Evolutionary conservation across 2,113 vertebrate species (phyloP).

Genomic region (Romanogobio albipinnatus): DNA sequence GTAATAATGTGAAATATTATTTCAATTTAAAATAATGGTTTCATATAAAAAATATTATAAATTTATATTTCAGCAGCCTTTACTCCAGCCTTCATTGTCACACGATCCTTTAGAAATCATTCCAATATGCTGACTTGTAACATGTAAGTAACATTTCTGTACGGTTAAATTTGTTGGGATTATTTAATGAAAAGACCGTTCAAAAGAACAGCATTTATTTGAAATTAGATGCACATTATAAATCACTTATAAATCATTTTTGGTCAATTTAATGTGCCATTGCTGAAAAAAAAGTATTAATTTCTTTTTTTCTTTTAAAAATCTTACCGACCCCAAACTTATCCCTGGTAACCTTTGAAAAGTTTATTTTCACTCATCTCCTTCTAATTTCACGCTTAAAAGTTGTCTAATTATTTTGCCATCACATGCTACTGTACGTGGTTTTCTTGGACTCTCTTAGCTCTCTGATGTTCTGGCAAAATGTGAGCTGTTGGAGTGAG

Average conservation of each 20-base stretch:
- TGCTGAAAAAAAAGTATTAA: no score
- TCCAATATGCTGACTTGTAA: not conserved
- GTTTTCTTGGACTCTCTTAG: not conserved
- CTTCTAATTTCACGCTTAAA: not conserved
- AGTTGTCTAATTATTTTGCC: not conserved
- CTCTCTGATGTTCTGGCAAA: conserved; percentile 10
- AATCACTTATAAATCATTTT: no score
- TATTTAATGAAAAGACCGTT: no score
- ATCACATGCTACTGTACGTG: not conserved
- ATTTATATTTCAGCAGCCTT: not conserved
- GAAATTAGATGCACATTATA: no score
- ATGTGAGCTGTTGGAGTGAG: conserved; percentile 19
- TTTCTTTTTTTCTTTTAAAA: no score
- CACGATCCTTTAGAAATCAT: not conserved
- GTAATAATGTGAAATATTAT: not conserved
- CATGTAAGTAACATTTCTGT: no score
- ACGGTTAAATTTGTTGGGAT: no score
- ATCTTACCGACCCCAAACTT: not conserved
- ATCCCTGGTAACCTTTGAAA: not conserved
- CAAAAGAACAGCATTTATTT: no score
- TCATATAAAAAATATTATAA: not conserved
- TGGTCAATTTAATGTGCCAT: no score
- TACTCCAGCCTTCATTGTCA: not conserved
- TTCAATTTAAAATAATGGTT: not conserved
- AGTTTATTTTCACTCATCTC: not conserved